Conservation (phyloP, 2,797 vertebrate species). For the Macroramphosus scolopax region DNA sequence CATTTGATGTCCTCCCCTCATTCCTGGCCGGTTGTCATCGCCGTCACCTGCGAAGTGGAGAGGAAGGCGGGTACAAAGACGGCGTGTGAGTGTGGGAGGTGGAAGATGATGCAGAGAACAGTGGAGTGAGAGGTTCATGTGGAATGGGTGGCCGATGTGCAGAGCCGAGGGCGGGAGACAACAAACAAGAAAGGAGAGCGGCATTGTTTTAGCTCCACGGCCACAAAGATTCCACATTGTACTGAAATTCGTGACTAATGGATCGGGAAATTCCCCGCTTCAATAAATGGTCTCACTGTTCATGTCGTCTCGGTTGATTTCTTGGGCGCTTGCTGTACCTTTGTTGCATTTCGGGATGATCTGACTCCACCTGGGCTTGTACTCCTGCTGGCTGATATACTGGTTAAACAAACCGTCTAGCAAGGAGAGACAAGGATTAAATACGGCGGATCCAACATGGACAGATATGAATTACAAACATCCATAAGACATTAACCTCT, state of each 20-base stretch:
- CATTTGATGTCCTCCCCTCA: constrained; percentile 99
- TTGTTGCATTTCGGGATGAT: constrained; percentile 98
- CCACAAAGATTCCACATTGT: background rate
- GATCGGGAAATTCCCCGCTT: constrained; percentile 13
- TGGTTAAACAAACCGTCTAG: constrained; percentile 98
- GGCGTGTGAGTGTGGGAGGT: constrained; percentile 13
- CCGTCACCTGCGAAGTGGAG: constrained; percentile 83
- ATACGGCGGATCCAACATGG: background rate
- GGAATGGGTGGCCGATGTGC: constrained; percentile 2
- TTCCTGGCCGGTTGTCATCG: constrained; percentile 95
- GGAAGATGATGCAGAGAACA: constrained; percentile 1
- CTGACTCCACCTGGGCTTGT: constrained; percentile 98
- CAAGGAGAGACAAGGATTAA: constrained; percentile 20
- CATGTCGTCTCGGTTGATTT: constrained; percentile 63
- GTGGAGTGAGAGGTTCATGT: background rate
- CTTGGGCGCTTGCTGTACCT: constrained; percentile 82
- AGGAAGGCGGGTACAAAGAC: constrained; percentile 5
- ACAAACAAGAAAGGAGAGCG: background rate
- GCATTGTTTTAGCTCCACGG: constrained; percentile 37
- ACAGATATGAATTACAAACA: no score
- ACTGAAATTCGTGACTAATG: constrained; percentile 14
- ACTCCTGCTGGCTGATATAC: constrained; percentile 99
- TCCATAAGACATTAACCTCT: background rate
- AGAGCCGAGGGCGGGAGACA: background rate
- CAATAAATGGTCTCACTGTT: constrained; percentile 66